phyloP scores from a whole-genome alignment of 2,797 vertebrate genomes.

The Pampus argenteus region DNA sequence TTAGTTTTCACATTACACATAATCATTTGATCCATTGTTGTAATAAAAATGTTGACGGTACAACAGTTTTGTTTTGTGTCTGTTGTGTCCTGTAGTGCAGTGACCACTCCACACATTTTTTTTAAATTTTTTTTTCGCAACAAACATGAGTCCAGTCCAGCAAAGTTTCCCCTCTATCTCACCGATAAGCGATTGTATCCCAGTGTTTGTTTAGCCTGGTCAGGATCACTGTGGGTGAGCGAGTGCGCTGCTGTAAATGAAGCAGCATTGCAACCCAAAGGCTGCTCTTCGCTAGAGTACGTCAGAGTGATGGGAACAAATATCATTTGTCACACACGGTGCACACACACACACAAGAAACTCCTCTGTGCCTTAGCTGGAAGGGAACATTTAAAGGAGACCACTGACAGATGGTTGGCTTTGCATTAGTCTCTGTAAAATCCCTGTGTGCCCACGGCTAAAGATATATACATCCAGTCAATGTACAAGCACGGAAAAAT shows the following conservation, averaged over 20 bases:
- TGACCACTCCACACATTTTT: background rate
- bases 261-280: slow-evolving; percentile 6
- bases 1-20: background rate
- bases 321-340: slow-evolving; percentile 17
- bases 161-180: no score
- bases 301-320: slow-evolving; percentile 50
- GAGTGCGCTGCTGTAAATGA: slow-evolving; percentile 8
- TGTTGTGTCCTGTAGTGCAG: background rate
- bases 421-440: slow-evolving; percentile 19
- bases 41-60: background rate
- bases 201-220: slow-evolving; percentile 15
- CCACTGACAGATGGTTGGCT: slow-evolving; percentile 22
- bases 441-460: slow-evolving; percentile 20
- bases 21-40: background rate
- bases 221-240: slow-evolving; percentile 7
- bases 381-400: slow-evolving; percentile 31
- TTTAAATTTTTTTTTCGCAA: no score
- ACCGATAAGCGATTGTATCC: slow-evolving; percentile 4
- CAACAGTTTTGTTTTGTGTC: background rate
- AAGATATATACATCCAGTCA: slow-evolving; percentile 32
- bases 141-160: no score
- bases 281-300: slow-evolving; percentile 39
- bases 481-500: slow-evolving; percentile 23
- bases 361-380: slow-evolving; percentile 20
- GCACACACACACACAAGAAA: slow-evolving; percentile 36